Percentiles rank a stretch among this genome's conserved stretches.
Conservation (phyloP, 2,797 vertebrate species). For the Novumbra hubbsi region DNA sequence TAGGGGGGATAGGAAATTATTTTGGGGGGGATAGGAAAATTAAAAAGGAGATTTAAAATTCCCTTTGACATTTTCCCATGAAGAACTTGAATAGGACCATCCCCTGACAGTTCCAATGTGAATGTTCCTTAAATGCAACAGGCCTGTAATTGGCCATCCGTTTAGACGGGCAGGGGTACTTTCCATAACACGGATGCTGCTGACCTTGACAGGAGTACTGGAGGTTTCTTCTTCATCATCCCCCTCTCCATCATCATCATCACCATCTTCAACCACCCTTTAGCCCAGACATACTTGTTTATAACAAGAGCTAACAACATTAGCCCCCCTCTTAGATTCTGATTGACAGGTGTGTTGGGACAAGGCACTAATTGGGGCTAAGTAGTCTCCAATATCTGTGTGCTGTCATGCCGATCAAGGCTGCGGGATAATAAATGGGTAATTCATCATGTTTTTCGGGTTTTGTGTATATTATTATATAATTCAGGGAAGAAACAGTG, state of each 20-base stretch:
- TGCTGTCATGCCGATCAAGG: conserved; percentile 16
- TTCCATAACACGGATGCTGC: neutral
- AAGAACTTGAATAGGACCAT: neutral
- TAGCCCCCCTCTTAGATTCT: conserved; percentile 1
- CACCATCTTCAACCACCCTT: neutral
- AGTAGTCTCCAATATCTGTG: conserved; percentile 11
- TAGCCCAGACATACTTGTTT: neutral
- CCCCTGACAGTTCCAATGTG: neutral
- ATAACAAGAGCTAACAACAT: conserved; percentile 18
- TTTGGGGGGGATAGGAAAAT: too few species aligned
- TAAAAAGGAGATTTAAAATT: too few species aligned
- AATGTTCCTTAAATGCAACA: neutral
- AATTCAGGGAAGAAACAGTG: conserved; percentile 10
- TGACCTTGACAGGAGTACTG: conserved; percentile 10
- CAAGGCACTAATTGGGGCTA: neutral
- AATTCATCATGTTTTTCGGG: conserved; percentile 20
- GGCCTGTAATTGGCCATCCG: neutral
- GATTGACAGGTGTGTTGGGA: conserved; percentile 3
- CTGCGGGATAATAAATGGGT: conserved; percentile 15
- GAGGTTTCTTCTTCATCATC: conserved; percentile 8
- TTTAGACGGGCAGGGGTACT: neutral
- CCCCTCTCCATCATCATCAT: conserved; percentile 2
- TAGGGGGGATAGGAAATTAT: too few species aligned
- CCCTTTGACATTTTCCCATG: too few species aligned
- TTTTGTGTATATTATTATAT: conserved; percentile 16